These are phyloP conservation scores for Darevskia nairensis DNA, from an alignment of 2,797 vertebrate genomes.

Conservation along the genomic window DNA sequence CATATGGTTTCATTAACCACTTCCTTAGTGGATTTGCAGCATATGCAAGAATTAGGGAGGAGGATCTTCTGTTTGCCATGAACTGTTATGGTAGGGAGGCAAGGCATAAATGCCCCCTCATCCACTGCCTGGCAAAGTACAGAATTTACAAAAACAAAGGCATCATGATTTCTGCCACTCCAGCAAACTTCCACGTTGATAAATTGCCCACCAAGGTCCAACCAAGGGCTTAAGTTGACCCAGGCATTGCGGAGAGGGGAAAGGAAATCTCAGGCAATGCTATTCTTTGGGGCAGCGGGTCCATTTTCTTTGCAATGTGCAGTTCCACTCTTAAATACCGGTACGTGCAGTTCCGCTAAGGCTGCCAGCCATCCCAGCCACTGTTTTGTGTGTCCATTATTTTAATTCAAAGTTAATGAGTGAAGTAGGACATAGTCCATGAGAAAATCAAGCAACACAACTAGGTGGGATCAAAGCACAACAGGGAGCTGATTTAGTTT, in stretches of 20 bases:
- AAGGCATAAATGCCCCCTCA: no score
- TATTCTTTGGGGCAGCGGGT: not conserved
- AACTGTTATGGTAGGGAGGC: no score
- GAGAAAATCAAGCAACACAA: not conserved
- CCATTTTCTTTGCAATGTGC: not conserved
- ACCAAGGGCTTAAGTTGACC: not conserved
- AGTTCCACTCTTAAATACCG: not conserved
- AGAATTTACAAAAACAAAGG: no score
- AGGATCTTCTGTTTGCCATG: no score
- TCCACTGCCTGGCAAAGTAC: no score
- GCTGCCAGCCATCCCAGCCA: not conserved
- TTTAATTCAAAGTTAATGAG: slow-evolving; percentile 5
- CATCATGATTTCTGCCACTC: no score
- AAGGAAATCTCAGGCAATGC: not conserved
- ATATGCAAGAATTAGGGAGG: no score
- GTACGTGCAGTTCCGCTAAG: not conserved
- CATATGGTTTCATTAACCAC: no score
- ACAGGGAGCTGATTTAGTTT: not conserved
- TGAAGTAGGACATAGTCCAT: slow-evolving; percentile 20
- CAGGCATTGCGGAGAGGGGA: not conserved
- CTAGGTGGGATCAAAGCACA: not conserved
- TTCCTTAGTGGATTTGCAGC: no score
- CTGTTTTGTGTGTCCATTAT: no score
- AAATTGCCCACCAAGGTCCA: no score
- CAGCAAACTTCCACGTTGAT: no score